Evolutionary conservation across 2,888 invertebrate genomes (phyloP).

Genomic region (Sminthurinus aureus): DNA sequence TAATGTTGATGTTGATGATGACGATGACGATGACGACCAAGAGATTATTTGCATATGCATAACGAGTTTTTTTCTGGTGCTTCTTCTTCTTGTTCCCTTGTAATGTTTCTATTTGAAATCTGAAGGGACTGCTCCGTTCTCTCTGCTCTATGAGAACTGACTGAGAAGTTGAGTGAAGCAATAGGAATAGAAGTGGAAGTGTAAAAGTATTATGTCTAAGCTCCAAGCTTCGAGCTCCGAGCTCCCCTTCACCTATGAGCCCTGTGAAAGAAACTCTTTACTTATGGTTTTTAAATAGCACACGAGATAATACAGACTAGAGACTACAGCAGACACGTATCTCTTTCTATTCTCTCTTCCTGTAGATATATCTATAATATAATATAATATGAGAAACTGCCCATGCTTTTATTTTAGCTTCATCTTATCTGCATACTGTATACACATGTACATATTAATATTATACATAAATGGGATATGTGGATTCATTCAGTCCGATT

Average conservation of each 20-base stretch:
- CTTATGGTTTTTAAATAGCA: neutral
- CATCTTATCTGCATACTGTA: neutral
- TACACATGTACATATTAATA: too few species aligned
- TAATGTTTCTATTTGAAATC: neutral
- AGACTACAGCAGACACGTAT: too few species aligned
- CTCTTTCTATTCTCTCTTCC: too few species aligned
- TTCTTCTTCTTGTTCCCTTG: neutral
- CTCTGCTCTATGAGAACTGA: neutral
- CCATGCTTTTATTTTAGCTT: slow-evolving; percentile 10
- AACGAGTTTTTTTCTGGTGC: slow-evolving; percentile 16
- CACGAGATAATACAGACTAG: too few species aligned
- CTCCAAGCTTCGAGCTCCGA: too few species aligned
- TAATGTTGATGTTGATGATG: neutral
- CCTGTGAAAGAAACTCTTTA: neutral
- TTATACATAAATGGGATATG: neutral
- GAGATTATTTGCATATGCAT: slow-evolving; percentile 23
- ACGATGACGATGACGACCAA: neutral
- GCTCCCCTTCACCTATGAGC: neutral
- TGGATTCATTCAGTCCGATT: slow-evolving; percentile 3
- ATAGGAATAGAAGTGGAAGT: neutral
- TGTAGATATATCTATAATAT: too few species aligned
- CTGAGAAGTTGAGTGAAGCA: neutral
- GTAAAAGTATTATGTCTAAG: neutral
- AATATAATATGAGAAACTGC: slow-evolving; percentile 1
- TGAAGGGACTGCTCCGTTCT: neutral